Evolutionary conservation across 2,113 vertebrate genomes (phyloP), one percentile per base, ranked within the genome.

Genomic region (Rana temporaria): DNA sequence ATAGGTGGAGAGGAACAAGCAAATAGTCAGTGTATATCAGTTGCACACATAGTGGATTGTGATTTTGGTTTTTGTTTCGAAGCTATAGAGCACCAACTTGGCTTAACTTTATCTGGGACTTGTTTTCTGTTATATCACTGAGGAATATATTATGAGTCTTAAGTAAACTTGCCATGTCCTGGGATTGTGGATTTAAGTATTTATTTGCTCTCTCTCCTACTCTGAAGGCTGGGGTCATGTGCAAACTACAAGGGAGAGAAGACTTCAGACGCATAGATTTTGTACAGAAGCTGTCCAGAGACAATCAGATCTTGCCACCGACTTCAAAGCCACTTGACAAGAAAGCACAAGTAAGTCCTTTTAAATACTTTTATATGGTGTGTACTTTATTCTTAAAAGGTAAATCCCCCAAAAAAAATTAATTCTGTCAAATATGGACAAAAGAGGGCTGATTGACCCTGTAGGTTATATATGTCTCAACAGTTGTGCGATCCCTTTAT

Each of bases 111-210:
- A 20, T 66, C 77, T 18, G 42, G 57, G 85, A 70, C 65, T 84
- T 53, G 71, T 67, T n/a, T 48, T 67, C 52, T 60, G 74, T 82
- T 84, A 48, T 55, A 0, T 0, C 69, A 42, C 26, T 78, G 34
- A 9, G 6, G 52, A 26, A 57, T 84, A 79, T 84, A 84, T 88
- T 85, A 90, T 90, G 85, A n/a, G 0, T 74, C 88, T 88, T 26
- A 87, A 86, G 18, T 94, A 85, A 91, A 79, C 84, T 62, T 88
- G 90, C 84, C 87, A 98, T 98, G 96, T 96, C 96, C 87, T 98
- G 96, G 96, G 97, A 97, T 32, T 98, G 97, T 88, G 97, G 97
- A 87, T 95, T 98, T 86, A 97, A 90, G 91, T 96, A 96, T 90
- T 90, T 98, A 84, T 98, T 98, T 86, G 93, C 95, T 86, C 92